Conservation (phyloP, 2,888 invertebrate species). For the Scaptomyza tumidula region DNA sequence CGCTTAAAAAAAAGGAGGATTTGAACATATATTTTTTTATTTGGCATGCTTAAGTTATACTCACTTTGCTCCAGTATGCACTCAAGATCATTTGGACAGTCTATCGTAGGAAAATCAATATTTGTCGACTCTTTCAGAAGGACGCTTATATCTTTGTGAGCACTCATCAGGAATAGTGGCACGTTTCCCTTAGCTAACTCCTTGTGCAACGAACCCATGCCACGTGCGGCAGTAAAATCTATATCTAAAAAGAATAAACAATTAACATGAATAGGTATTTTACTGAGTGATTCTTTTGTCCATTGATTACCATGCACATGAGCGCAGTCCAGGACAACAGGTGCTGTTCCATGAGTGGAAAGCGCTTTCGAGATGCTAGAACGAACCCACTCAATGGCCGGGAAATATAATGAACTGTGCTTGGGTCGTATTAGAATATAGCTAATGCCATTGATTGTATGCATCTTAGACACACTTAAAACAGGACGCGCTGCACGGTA, state of each 20-base stretch:
- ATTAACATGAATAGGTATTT: not conserved
- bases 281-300: not conserved
- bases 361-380: constrained; percentile 91
- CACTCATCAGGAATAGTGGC: constrained; percentile 88
- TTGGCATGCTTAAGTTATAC: constrained; percentile 19
- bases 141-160: constrained; percentile 78
- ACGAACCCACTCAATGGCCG: constrained; percentile 92
- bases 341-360: constrained; percentile 89
- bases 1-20: constrained; percentile 47
- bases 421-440: constrained; percentile 92
- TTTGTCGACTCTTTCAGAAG: constrained; percentile 83
- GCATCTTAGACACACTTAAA: constrained; percentile 89
- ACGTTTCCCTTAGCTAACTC: constrained; percentile 90
- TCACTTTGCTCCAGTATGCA: constrained; percentile 77
- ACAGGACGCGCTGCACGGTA: constrained; percentile 93
- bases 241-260: constrained; percentile 86
- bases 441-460: constrained; percentile 89
- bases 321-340: constrained; percentile 92
- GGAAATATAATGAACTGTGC: constrained; percentile 91
- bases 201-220: constrained; percentile 90
- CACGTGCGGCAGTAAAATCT: constrained; percentile 94
- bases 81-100: constrained; percentile 80
- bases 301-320: constrained; percentile 88
- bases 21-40: not conserved
- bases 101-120: constrained; percentile 77